Percentiles rank a stretch among this genome's conserved stretches.
These are phyloP conservation scores for Cataglyphis livida DNA, from an alignment of 2,888 invertebrate genomes.

Conservation along the genomic window DNA sequence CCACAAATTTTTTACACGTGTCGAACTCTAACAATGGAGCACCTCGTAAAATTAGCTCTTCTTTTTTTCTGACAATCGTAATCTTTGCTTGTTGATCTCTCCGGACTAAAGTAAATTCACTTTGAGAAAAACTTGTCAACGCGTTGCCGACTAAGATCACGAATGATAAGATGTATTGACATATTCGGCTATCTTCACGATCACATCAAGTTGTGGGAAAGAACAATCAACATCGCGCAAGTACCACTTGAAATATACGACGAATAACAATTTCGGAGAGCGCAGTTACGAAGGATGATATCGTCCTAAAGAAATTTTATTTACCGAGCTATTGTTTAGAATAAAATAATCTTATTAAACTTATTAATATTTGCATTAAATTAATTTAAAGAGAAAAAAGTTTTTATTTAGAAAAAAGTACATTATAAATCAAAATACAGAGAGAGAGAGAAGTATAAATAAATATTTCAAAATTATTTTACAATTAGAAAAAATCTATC, in stretches of 20 bases:
- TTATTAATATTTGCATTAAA: background rate
- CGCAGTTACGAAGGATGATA: conserved; percentile 9
- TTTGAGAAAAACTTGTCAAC: conserved; percentile 6
- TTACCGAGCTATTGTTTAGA: conserved; percentile 23
- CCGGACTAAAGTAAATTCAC: background rate
- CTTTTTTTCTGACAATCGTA: background rate
- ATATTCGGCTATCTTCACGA: background rate
- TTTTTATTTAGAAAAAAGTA: background rate
- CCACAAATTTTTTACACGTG: background rate
- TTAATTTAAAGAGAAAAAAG: background rate
- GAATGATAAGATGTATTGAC: conserved; percentile 23
- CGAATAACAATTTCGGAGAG: conserved; percentile 38
- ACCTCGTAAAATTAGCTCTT: conserved; percentile 6
- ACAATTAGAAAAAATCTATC: background rate
- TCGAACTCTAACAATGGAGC: background rate
- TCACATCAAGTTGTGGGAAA: conserved; percentile 29
- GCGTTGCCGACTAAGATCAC: conserved; percentile 7
- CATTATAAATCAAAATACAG: background rate
- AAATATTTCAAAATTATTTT: background rate
- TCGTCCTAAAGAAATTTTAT: conserved; percentile 26
- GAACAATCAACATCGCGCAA: conserved; percentile 35
- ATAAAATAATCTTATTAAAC: conserved; percentile 1
- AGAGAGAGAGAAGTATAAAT: background rate
- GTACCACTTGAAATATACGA: conserved; percentile 39
- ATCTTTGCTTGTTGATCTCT: background rate